Conservation (phyloP, 92 coral and sea anemone species). For the Epizoanthus fatuus region DNA sequence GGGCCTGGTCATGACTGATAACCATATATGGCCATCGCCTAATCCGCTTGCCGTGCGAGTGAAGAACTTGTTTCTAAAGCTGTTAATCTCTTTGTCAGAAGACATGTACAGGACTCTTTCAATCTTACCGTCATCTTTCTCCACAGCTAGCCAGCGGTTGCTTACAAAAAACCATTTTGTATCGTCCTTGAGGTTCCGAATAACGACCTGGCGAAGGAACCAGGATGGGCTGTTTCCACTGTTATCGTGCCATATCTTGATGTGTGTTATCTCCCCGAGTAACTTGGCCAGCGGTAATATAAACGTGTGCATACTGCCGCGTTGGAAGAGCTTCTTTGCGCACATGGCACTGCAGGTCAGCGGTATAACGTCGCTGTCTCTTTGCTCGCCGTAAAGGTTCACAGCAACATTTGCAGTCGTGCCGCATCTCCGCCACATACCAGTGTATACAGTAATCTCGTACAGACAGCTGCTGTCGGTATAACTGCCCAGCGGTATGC, state of each 20-base stretch:
- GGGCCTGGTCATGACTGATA: constrained; percentile 94
- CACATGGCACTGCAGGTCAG: constrained; percentile 85
- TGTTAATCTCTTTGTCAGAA: constrained; percentile 74
- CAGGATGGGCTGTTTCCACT: constrained; percentile 93
- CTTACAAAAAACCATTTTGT: constrained; percentile 85
- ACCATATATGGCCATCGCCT: constrained; percentile 98
- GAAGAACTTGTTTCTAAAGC: constrained; percentile 90
- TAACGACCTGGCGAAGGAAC: constrained; percentile 82
- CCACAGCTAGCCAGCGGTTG: constrained; percentile 97
- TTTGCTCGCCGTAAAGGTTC: constrained; percentile 79
- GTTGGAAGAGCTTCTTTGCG: constrained; percentile 87
- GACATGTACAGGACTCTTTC: constrained; percentile 87
- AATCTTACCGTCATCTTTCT: constrained; percentile 89
- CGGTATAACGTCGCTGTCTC: constrained; percentile 80
- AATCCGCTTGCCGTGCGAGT: constrained; percentile 84
- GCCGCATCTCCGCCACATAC: constrained; percentile 93
- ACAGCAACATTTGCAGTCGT: constrained; percentile 94
- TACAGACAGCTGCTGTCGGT: constrained; percentile 68
- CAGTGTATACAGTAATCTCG: constrained; percentile 87
- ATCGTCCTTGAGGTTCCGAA: constrained; percentile 83
- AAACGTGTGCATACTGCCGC: constrained; percentile 89
- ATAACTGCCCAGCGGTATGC: constrained; percentile 79
- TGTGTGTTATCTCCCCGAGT: constrained; percentile 86
- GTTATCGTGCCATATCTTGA: constrained; percentile 96
- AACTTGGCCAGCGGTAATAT: constrained; percentile 65